Evolutionary conservation across 37 sponge, comb jelly and placozoan genomes (phyloP), one percentile per base, ranked within the genome.

Genomic region (Chondrilla cf. caribensis): DNA sequence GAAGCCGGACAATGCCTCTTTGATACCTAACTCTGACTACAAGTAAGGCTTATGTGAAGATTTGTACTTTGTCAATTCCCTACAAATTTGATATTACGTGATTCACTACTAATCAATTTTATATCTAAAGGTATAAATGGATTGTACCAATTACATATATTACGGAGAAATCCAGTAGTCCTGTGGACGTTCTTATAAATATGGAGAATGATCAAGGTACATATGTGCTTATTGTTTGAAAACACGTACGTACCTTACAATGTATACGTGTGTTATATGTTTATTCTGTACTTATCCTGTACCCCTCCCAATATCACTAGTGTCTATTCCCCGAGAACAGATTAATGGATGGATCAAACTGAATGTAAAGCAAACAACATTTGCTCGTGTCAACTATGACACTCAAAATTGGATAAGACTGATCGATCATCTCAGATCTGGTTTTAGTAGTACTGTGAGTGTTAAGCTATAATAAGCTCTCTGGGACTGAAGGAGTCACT

Each of bases 321-420:
- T n/a, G n/a, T n/a, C n/a, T n/a, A n/a, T n/a, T n/a, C n/a, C n/a
- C n/a, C n/a, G n/a, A n/a, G n/a, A n/a, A n/a, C n/a, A n/a, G 18
- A 4, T 38, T 80, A 60, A 57, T 28, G 47, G 54, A 0, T 96
- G 89, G 87, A 81, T 91, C 42, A 96, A 96, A 65, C 83, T 85
- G 57, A 96, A 96, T 62, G 81, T 84, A 0, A 51, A 78, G 22
- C 89, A 93, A 28, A 77, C 75, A 0, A 88, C 91, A 3, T 93
- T 89, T 84, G 88, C 90, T 42, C 79, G 97, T 3, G 94, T 96
- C 32, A 96, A 96, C 84, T 96, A 96, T 39, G 87, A 93, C 17
- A 15, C 26, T 8, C 21, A 35, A 0, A 88, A 87, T 40, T 96
- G 97, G 97, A 11, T 38, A 17, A 38, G 21, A 2, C 81, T 93